Conservation (phyloP, 2,797 vertebrate species). For the Leptodactylus fallax region DNA sequence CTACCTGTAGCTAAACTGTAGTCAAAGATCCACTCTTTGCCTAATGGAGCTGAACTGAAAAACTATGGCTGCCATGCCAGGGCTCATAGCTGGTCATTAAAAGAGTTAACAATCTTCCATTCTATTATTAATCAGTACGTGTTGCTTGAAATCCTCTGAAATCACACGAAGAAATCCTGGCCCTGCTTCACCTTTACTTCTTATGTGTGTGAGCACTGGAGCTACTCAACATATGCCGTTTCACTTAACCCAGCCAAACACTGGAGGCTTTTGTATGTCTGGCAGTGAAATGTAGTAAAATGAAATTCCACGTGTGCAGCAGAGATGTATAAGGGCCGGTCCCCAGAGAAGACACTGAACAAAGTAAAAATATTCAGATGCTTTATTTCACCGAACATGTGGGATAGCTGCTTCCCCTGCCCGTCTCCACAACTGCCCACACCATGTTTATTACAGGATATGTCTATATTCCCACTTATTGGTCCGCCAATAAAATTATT, state of each 20-base stretch:
- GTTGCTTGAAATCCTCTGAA: neutral
- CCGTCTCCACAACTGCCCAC: neutral
- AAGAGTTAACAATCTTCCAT: no score
- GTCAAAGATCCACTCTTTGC: no score
- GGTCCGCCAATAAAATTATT: no score
- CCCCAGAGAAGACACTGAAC: neutral
- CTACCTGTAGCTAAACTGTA: no score
- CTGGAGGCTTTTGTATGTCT: slow-evolving; percentile 6
- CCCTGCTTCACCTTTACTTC: neutral
- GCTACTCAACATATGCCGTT: neutral
- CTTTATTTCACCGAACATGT: neutral
- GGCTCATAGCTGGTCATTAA: no score
- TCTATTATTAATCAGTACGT: no score
- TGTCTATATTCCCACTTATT: no score
- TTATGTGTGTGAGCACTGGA: neutral
- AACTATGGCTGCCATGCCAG: no score
- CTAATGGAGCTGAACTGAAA: no score
- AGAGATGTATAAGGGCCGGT: neutral
- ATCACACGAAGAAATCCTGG: neutral
- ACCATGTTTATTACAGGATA: no score
- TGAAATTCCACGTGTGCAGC: slow-evolving; percentile 20
- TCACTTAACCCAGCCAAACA: slow-evolving; percentile 8
- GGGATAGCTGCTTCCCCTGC: neutral
- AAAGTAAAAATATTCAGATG: no score
- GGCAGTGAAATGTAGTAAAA: slow-evolving; percentile 9